These are phyloP conservation scores for Odocoileus hemionus DNA, from an alignment of 2,113 vertebrate species.

Conservation along the genomic window DNA sequence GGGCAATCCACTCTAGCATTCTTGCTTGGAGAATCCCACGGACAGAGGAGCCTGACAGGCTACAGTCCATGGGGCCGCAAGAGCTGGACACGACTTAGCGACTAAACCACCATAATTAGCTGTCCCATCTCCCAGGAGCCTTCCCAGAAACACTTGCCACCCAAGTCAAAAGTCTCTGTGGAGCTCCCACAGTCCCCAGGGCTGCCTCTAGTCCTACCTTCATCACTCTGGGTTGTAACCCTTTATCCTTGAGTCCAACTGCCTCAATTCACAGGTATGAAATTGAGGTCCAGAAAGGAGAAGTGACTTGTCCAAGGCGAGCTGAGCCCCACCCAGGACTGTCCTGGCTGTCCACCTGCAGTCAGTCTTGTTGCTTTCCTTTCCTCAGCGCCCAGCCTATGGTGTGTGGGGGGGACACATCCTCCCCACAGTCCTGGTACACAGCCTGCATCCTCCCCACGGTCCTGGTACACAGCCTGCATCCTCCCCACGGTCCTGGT, in stretches of 20 bases:
- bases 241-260: no score
- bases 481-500: no score
- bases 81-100: neutral
- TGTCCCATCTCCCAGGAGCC: neutral
- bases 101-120: neutral
- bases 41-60: neutral
- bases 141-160: neutral
- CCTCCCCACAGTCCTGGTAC: neutral
- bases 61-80: neutral
- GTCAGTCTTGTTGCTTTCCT: no score
- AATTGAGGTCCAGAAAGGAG: neutral
- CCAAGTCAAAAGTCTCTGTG: neutral
- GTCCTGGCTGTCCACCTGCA: neutral
- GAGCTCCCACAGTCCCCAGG: neutral
- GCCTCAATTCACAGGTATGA: neutral
- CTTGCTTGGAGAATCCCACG: neutral
- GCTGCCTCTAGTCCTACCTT: neutral
- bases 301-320: neutral
- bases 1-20: neutral
- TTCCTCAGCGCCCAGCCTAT: neutral
- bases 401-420: accelerated
- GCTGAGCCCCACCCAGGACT: neutral
- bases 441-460: no score
- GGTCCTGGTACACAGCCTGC: no score
- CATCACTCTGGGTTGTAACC: neutral